Percentiles rank a stretch among this genome's conserved stretches.
These are phyloP conservation scores for Lasiurus cinereus DNA, from an alignment of 2,113 vertebrate species.

Conservation along the genomic window DNA sequence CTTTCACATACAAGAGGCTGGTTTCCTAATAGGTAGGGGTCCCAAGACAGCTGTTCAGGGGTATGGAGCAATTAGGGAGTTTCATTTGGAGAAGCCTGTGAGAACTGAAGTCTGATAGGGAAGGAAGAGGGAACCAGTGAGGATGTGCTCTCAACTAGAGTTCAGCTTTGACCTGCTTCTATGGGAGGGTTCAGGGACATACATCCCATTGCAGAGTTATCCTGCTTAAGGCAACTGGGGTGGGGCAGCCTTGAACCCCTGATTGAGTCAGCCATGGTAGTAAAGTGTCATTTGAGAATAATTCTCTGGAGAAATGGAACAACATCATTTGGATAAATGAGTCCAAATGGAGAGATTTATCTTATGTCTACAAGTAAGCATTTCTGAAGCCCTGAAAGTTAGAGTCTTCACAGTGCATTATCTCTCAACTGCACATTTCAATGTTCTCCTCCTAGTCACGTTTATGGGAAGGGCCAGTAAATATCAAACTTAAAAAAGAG, in stretches of 20 bases:
- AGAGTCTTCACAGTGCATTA: not conserved
- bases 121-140: not conserved
- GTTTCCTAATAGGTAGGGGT: not conserved
- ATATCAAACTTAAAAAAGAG: conserved; percentile 13
- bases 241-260: not conserved
- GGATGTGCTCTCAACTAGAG: not conserved
- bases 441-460: not conserved
- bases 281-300: not conserved
- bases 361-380: not conserved
- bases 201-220: rapidly evolving
- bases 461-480: not conserved
- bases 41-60: not conserved
- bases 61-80: not conserved
- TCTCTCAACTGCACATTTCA: not conserved
- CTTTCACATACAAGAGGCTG: no score
- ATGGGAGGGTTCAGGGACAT: not conserved
- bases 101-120: not conserved
- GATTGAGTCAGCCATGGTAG: not conserved
- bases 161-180: not conserved
- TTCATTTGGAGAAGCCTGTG: not conserved
- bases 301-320: not conserved
- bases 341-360: not conserved
- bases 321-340: not conserved
- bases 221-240: not conserved
- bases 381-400: not conserved